Evolutionary conservation across 2,888 invertebrate genomes (phyloP), one percentile per base, ranked within the genome.

Genomic region (Caprella mutica): DNA sequence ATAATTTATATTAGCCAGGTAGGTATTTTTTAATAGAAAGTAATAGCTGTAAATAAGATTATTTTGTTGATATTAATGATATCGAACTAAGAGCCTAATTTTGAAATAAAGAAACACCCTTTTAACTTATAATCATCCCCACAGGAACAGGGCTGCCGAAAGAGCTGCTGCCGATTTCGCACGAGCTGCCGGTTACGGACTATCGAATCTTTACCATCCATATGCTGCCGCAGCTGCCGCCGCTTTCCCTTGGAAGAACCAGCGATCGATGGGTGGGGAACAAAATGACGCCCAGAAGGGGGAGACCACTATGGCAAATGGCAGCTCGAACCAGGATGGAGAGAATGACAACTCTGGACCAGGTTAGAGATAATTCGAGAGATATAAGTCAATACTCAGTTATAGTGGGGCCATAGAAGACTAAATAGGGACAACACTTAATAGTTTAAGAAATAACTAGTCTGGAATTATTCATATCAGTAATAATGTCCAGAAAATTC

Each of bases 151-250:
- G 9, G 96, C 96, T 0, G 94, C 96, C 0, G 96, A 97, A 72
- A 77, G 94, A 5, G 94, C 96, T 0, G 94, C 94, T 0, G 91
- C 92, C 0, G 94, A 96, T 74, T 92, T 96, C 68, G 92, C 93
- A 0, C 77, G 91, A 19, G 90, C 89, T 0, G 89, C 91, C 0
- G 90, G 89, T 19, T 91, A 90, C 71, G 89, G 89, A 0, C 77
- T 89, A 8, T 85, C 89, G 73, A 85, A 85, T 67, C 84, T 87
- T 0, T 82, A 82, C 68, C 29, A 48, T n/a, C 30, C 48, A 1
- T 48, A 48, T 30, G 48, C 48, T n/a, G 48, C 48, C 17, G 48
- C 48, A 3, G 48, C 48, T 17, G 78, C 80, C 76, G 76, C 72
- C 60, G 71, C 72, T 14, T 63, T 66, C 30, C 65, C 65, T 39